These are phyloP conservation scores for Toxotes jaculatrix DNA, from an alignment of 2,113 vertebrate species.

Conservation along the genomic window DNA sequence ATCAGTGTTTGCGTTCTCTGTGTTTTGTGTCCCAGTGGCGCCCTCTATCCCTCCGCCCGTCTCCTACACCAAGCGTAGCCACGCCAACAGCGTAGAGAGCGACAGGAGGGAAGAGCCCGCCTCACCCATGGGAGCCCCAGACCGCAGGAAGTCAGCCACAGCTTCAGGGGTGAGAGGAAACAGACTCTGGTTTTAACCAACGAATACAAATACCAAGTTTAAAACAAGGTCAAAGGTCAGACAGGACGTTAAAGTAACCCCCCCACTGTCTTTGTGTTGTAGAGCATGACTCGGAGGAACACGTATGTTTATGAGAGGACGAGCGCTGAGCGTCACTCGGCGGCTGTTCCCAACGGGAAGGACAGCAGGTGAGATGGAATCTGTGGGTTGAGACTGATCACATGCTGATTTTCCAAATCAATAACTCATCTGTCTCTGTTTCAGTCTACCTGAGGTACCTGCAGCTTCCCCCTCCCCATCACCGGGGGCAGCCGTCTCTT, in stretches of 20 bases:
- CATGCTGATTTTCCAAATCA: too few relatives aligned
- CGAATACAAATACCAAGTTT: too few relatives aligned
- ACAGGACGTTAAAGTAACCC: background rate
- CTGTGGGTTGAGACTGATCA: background rate
- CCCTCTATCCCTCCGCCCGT: constrained; percentile 91
- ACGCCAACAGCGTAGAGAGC: constrained; percentile 91
- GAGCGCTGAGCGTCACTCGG: constrained; percentile 86
- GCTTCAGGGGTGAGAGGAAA: constrained; percentile 87
- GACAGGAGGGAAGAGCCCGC: constrained; percentile 90
- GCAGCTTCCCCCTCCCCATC: constrained; percentile 80
- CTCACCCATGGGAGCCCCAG: constrained; percentile 89
- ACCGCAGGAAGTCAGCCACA: constrained; percentile 89
- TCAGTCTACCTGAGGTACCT: constrained; percentile 93
- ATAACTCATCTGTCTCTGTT: background rate
- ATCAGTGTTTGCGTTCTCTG: background rate
- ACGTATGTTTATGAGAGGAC: constrained; percentile 92
- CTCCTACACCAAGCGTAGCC: constrained; percentile 91
- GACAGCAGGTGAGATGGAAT: constrained; percentile 88
- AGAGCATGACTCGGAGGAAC: constrained; percentile 94
- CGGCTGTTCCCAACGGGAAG: constrained; percentile 90
- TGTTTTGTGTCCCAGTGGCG: constrained; percentile 83
- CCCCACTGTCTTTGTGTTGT: constrained; percentile 17
- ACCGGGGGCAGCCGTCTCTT: constrained; percentile 71
- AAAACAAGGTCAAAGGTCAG: background rate
- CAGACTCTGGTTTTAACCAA: too few relatives aligned